phyloP scores from a whole-genome alignment of 2,113 vertebrate species.

The Podarcis muralis region DNA sequence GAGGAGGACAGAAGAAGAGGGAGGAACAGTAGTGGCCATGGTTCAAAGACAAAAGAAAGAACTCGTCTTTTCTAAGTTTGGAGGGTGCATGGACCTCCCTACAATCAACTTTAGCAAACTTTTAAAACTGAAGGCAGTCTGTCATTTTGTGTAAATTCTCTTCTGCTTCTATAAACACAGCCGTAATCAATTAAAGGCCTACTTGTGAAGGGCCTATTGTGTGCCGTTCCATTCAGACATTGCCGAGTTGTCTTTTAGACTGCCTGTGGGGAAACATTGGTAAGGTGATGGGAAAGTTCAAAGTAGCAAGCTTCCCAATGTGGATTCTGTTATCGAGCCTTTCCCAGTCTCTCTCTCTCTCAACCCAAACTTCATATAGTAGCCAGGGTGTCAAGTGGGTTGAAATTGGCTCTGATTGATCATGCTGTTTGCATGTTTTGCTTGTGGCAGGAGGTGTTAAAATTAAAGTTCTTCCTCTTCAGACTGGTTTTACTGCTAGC shows the following conservation, averaged over 20 bases:
- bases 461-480: conserved; percentile 32
- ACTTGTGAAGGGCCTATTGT: conserved; percentile 81
- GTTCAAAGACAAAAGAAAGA: conserved; percentile 48
- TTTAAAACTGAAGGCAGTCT: conserved; percentile 75
- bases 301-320: conserved; percentile 72
- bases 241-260: conserved; percentile 73
- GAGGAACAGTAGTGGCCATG: neutral
- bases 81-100: conserved; percentile 49
- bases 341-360: conserved; percentile 8
- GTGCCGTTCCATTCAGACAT: conserved; percentile 69
- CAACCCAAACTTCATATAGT: conserved; percentile 38
- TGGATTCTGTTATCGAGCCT: conserved; percentile 69
- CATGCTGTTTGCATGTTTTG: conserved; percentile 21
- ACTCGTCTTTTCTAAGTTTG: conserved; percentile 47
- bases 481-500: conserved; percentile 1
- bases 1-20: neutral
- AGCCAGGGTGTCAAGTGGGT: conserved; percentile 22
- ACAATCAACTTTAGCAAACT: conserved; percentile 61
- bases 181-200: conserved; percentile 80
- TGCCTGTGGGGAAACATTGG: conserved; percentile 68
- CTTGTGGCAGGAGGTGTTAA: conserved; percentile 37
- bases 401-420: conserved; percentile 13
- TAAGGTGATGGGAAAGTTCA: conserved; percentile 79
- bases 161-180: conserved; percentile 84
- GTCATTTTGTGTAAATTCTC: conserved; percentile 80